Conservation (phyloP, 2,113 vertebrate species). For the Strix uralensis region DNA sequence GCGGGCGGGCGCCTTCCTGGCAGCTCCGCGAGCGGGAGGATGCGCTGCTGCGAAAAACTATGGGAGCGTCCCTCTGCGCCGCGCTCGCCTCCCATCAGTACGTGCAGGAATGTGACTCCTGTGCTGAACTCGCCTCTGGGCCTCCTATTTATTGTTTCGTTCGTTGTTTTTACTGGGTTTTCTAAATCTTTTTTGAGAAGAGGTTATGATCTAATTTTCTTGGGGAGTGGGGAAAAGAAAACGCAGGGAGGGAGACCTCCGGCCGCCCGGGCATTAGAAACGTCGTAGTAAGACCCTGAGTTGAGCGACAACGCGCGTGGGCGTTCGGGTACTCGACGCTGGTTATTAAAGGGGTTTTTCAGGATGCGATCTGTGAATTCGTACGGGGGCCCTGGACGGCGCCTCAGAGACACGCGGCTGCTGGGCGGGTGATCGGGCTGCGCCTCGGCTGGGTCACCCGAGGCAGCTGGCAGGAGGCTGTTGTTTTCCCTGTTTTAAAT, state of each 20-base stretch:
- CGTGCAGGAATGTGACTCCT: not conserved
- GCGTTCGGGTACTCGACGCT: no score
- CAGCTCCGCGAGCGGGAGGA: not conserved
- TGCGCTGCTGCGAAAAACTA: accelerated
- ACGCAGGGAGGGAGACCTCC: not conserved
- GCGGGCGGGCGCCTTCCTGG: not conserved
- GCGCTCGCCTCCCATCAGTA: not conserved
- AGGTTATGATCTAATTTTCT: not conserved
- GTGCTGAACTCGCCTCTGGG: not conserved
- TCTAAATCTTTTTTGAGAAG: not conserved
- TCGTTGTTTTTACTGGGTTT: not conserved
- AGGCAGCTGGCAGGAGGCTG: not conserved
- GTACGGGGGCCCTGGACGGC: not conserved
- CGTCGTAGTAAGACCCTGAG: accelerated
- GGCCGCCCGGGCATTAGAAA: accelerated
- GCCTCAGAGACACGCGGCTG: accelerated
- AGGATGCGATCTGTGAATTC: not conserved
- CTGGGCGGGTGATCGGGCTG: no score
- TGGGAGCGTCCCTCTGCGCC: not conserved
- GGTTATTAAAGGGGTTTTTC: not conserved
- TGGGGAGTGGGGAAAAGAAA: not conserved
- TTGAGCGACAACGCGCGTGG: accelerated
- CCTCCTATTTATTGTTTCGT: not conserved
- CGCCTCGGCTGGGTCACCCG: accelerated
- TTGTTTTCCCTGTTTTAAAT: not conserved